Evolutionary conservation across 2,888 invertebrate species (phyloP).

Genomic region (Chironomus riparius): DNA sequence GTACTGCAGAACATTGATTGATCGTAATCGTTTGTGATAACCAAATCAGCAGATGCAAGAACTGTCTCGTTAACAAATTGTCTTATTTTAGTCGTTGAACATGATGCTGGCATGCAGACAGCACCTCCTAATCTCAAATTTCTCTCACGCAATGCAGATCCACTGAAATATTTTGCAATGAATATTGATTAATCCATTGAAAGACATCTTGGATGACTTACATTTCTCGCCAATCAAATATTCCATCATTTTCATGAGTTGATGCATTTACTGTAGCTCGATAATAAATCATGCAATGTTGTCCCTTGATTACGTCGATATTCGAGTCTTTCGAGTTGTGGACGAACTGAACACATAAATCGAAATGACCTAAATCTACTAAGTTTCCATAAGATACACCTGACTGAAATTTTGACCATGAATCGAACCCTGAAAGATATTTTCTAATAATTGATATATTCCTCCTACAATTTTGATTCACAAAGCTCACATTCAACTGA

Average conservation of each 20-base stretch:
- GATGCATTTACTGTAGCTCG: neutral
- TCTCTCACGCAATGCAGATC: neutral
- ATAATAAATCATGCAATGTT: conserved; percentile 38
- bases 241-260: neutral
- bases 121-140: conserved; percentile 31
- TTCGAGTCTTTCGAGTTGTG: conserved; percentile 31
- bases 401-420: conserved; percentile 43
- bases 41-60: conserved; percentile 30
- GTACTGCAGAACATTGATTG: conserved; percentile 33
- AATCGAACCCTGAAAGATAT: conserved; percentile 38
- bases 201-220: neutral
- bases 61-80: conserved; percentile 32
- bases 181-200: neutral
- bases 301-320: conserved; percentile 35
- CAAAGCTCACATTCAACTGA: neutral
- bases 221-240: neutral
- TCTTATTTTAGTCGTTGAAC: conserved; percentile 33
- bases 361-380: conserved; percentile 43
- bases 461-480: neutral
- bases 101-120: conserved; percentile 38
- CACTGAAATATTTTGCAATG: neutral
- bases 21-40: conserved; percentile 29
- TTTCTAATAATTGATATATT: neutral
- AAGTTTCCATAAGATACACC: conserved; percentile 42
- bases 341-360: conserved; percentile 41